phyloP scores from a whole-genome alignment of 2,888 invertebrate species.

The Autographa pulchrina region DNA sequence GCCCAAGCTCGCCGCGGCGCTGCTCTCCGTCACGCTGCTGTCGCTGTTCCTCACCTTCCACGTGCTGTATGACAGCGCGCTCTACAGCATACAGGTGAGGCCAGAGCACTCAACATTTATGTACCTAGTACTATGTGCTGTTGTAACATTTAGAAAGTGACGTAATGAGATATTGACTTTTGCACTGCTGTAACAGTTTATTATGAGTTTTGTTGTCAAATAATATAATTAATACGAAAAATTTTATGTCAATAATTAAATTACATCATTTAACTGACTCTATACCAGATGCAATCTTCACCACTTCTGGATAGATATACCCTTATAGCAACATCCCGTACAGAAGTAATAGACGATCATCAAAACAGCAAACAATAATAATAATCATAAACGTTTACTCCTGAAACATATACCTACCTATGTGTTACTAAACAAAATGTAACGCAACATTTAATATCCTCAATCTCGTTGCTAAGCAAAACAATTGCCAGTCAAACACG shows the following conservation, averaged over 20 bases:
- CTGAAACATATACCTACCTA: neutral
- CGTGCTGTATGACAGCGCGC: conserved; percentile 95
- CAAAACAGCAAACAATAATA: neutral
- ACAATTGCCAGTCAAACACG: neutral
- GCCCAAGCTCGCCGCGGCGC: conserved; percentile 94
- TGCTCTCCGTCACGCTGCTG: conserved; percentile 94
- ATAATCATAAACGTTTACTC: neutral
- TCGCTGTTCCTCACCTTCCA: conserved; percentile 96
- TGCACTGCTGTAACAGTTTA: too few relatives aligned
- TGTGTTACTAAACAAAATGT: neutral
- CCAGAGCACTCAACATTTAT: neutral
- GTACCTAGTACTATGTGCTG: too few relatives aligned
- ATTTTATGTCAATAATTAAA: too few relatives aligned
- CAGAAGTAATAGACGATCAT: neutral
- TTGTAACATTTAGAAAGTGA: too few relatives aligned
- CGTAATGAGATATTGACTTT: too few relatives aligned
- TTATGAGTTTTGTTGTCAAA: too few relatives aligned
- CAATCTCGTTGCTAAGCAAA: conserved; percentile 4
- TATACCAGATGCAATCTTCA: too few relatives aligned
- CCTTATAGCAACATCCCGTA: neutral
- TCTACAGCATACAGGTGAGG: conserved; percentile 92
- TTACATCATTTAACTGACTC: too few relatives aligned
- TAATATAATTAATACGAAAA: too few relatives aligned
- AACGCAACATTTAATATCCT: conserved; percentile 1
- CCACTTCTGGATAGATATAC: too few relatives aligned